Percentiles rank a stretch among this genome's conserved stretches.
Conservation (phyloP, 64 coral and sea anemone species). For the Montipora capricornis region DNA sequence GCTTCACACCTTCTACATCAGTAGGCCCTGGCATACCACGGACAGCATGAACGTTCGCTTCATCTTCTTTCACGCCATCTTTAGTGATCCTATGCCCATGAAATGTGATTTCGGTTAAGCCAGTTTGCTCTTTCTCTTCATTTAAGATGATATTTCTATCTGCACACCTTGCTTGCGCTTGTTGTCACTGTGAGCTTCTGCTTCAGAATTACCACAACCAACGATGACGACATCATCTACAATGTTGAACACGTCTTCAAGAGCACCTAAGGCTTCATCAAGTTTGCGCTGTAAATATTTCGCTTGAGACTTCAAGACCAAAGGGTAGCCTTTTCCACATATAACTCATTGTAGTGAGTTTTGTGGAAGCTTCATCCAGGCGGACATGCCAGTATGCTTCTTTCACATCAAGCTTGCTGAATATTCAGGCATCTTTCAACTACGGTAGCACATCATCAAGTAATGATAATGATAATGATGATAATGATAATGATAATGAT, state of each 20-base stretch:
- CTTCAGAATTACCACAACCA: constrained; percentile 52
- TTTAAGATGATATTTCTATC: constrained; percentile 67
- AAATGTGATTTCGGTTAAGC: constrained; percentile 47
- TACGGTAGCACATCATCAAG: too few species aligned
- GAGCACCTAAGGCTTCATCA: constrained; percentile 47
- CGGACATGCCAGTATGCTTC: too few species aligned
- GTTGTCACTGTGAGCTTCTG: constrained; percentile 44
- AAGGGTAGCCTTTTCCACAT: constrained; percentile 63
- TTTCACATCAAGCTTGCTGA: too few species aligned
- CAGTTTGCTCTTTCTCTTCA: constrained; percentile 43
- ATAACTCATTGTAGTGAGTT: neutral
- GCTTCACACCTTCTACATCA: constrained; percentile 50
- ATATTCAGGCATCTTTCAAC: too few species aligned
- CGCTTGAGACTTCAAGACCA: constrained; percentile 57
- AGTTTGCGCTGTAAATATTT: constrained; percentile 63
- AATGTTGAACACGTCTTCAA: constrained; percentile 63
- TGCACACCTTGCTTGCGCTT: constrained; percentile 47
- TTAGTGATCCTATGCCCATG: constrained; percentile 52
- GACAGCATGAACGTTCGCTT: constrained; percentile 42
- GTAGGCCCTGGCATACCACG: constrained; percentile 27
- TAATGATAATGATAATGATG: too few species aligned
- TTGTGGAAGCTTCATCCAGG: too few species aligned
- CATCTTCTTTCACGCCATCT: constrained; percentile 33
- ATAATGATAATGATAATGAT: too few species aligned
- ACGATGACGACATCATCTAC: constrained; percentile 59